Evolutionary conservation across 2,113 vertebrate species (phyloP), one percentile per base, ranked within the genome.

Genomic region (Corythoichthys haematopterus): DNA sequence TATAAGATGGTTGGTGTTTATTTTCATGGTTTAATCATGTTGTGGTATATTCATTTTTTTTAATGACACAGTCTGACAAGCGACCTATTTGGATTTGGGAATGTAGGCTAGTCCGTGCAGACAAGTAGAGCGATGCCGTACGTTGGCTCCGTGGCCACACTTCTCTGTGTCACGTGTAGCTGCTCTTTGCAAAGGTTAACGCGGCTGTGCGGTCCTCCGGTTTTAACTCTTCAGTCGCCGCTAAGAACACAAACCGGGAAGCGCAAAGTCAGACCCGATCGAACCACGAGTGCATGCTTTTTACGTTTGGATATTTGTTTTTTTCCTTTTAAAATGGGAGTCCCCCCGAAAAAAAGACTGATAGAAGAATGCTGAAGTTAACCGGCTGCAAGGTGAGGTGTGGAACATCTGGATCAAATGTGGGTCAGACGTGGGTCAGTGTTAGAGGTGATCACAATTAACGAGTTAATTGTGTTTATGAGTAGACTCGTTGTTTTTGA

Each of bases 161-260:
- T 89, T 90, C 79, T 89, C 61, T 45, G 16, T 14, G 88, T 92
- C 91, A 93, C 90, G 87, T 91, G 91, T 75, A 82, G 85, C 80
- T 70, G 84, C 73, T 87, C 85, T 79, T 80, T 83, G 87, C 86
- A 89, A 89, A 92, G 91, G 89, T 92, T 87, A 91, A 79, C 75
- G 84, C 79, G 82, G 87, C 75, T 82, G 85, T 78, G 86, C 83
- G 75, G 67, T 60, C 76, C 76, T 69, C 61, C 43, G 9, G 55
- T 35, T 88, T 28, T 89, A 90, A 91, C 87, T 77, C 85, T 76
- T 84, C 76, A 64, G 48, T 74, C 10, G 40, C 71, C 68, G 50
- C 45, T 51, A 65, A 67, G 57, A 52, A 48, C 64, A 63, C 67
- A 55, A 55, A 53, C 58, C 63, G 55, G 14, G 61, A 64, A 64